Evolutionary conservation across 1,140 invertebrate species (phyloP), one percentile per base, ranked within the genome.

Genomic region (Potamilus streckersoni): DNA sequence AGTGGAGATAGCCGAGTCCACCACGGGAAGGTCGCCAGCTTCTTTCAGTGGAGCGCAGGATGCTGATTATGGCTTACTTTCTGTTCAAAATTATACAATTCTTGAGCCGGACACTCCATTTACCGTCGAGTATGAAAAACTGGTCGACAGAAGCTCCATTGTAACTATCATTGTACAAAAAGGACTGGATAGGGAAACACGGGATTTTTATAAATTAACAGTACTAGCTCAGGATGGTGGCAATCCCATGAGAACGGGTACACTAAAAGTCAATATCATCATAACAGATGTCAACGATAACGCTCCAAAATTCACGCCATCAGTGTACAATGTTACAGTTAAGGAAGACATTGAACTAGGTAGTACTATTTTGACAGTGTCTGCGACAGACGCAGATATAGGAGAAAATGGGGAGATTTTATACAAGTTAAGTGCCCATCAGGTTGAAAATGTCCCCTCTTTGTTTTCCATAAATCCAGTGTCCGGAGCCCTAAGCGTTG

Each of bases 231-330:
- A 93, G 57, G 97, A 98, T 90, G 93, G 93, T 73, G 97, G 96
- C 92, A 91, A 80, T 94, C 96, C 78, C 92, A 95, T 27, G 93
- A 93, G 85, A 84, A 93, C 92, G 27, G 85, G 84, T 57, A 81
- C 80, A 38, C 73, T 84, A 20, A 63, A 78, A 5, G 79, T 88
- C 13, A 80, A 81, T 17, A 76, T 90, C 2, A 80, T 71, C 61
- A 82, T 90, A 14, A 76, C 82, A 94, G 97, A 99, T 87, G 91
- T 98, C 19, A 98, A 98, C 88, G 97, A 98, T 90, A 96, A 97
- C 90, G 92, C 95, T 82, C 96, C 96, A 1, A 92, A 94, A 69
- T 97, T 97, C 88, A 78, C 68, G 15, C 66, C 83, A 49, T 56
- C 73, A 8, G 79, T 60, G 13, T 87, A 81, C 68, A 81, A 84